These are phyloP conservation scores for Ophiothrix spiculata DNA, from an alignment of 35 echinoderm and acorn worm species.

Conservation along the genomic window DNA sequence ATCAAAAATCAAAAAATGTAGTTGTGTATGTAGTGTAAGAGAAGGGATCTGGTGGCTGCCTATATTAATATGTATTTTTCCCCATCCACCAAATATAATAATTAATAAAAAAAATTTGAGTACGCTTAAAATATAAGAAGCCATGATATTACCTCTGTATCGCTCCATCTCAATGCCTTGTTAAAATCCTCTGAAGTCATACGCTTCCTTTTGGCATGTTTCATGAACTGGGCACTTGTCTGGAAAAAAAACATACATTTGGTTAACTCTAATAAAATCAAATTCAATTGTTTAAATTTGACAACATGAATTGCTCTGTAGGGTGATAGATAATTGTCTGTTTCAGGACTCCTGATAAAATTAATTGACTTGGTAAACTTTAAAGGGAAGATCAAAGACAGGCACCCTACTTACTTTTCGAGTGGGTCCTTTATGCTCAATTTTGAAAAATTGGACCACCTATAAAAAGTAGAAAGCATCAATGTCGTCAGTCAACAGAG, in stretches of 20 bases:
- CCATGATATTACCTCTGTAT: constrained; percentile 86
- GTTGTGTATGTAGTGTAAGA: too few relatives aligned
- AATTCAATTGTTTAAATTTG: not conserved
- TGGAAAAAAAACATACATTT: constrained; percentile 5
- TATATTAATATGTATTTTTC: too few relatives aligned
- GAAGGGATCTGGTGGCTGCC: too few relatives aligned
- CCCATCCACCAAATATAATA: too few relatives aligned
- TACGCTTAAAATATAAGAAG: not conserved
- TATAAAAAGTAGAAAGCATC: too few relatives aligned
- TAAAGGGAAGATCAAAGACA: not conserved
- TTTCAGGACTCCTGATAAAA: not conserved
- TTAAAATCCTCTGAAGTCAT: constrained; percentile 87
- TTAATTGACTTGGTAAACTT: not conserved
- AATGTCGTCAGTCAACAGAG: too few relatives aligned
- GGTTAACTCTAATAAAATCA: not conserved
- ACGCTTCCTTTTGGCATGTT: constrained; percentile 86
- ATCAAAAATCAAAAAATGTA: too few relatives aligned
- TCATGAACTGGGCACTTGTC: constrained; percentile 98
- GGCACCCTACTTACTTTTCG: not conserved
- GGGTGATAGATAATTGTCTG: not conserved
- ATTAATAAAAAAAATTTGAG: too few relatives aligned
- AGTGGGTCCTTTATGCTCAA: not conserved
- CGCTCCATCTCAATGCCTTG: constrained; percentile 93
- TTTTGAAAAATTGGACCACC: too few relatives aligned
- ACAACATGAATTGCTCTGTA: not conserved